These are phyloP conservation scores for Hydrocynus forskahlii DNA, from an alignment of 2,797 vertebrate genomes.

Conservation along the genomic window DNA sequence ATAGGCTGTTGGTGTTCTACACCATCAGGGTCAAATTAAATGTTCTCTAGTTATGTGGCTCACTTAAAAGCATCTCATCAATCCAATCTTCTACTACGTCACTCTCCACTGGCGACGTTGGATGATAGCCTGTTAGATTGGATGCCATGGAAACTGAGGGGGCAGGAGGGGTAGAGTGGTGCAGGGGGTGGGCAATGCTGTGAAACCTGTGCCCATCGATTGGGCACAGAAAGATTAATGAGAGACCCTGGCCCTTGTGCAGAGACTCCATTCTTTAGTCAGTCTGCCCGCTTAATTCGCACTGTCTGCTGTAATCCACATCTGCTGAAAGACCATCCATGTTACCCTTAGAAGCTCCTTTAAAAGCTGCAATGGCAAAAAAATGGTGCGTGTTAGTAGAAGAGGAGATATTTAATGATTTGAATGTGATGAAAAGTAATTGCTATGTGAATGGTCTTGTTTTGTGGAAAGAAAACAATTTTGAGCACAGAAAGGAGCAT, in stretches of 20 bases:
- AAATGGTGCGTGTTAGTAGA: background rate
- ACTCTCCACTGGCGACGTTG: constrained; percentile 23
- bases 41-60: constrained; percentile 20
- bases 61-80: constrained; percentile 34
- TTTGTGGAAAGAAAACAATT: too few relatives aligned
- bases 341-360: background rate
- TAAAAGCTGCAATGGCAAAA: background rate
- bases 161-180: background rate
- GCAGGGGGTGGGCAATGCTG: background rate
- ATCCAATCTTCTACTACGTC: constrained; percentile 40
- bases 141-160: constrained; percentile 43
- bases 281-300: background rate
- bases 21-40: constrained; percentile 27
- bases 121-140: constrained; percentile 5
- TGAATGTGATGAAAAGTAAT: background rate
- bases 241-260: background rate
- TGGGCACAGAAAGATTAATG: constrained; percentile 17
- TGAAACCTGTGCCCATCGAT: constrained; percentile 12
- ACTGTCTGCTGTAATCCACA: background rate
- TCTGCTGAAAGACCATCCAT: background rate
- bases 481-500: background rate
- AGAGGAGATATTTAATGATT: background rate
- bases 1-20: background rate
- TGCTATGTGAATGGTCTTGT: background rate
- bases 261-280: background rate